Evolutionary conservation across 2,797 vertebrate species (phyloP).

Genomic region (Oceanodroma leucorhoa): DNA sequence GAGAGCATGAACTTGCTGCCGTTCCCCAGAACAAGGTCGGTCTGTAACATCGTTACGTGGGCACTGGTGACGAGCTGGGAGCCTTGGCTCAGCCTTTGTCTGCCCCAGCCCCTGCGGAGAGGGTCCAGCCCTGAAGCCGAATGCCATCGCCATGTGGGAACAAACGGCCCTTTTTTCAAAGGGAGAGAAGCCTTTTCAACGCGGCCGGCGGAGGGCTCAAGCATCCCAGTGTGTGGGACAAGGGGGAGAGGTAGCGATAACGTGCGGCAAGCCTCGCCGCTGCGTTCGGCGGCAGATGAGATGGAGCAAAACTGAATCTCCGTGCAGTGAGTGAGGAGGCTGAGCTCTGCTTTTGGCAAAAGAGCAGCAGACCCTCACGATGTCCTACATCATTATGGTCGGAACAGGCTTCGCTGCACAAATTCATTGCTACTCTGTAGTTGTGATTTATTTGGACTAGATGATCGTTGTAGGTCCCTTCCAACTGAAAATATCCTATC

Average conservation of each 20-base stretch:
- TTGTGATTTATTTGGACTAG: not conserved
- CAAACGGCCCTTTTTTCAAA: not conserved
- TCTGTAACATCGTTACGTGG: not conserved
- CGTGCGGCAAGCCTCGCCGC: fast-evolving
- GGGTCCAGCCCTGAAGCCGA: not conserved
- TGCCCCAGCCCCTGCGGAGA: not conserved
- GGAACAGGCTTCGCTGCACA: not conserved
- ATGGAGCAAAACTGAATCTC: not conserved
- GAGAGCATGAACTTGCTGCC: not conserved
- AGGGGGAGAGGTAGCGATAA: not conserved
- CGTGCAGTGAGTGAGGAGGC: fast-evolving
- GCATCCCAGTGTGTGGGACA: not conserved
- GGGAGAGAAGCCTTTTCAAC: not conserved
- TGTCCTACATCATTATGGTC: fast-evolving
- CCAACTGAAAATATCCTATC: not conserved
- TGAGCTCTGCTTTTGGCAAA: not conserved
- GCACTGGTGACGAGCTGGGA: fast-evolving
- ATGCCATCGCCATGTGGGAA: not conserved
- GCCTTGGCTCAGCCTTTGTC: not conserved
- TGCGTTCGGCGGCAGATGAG: not conserved
- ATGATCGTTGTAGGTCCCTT: not conserved
- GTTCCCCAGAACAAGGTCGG: not conserved
- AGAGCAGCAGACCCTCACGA: not conserved
- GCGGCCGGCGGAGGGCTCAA: not conserved
- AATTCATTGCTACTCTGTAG: not conserved